These are phyloP conservation scores for Liposcelis brunnea DNA, from an alignment of 2,888 invertebrate species.

Conservation along the genomic window DNA sequence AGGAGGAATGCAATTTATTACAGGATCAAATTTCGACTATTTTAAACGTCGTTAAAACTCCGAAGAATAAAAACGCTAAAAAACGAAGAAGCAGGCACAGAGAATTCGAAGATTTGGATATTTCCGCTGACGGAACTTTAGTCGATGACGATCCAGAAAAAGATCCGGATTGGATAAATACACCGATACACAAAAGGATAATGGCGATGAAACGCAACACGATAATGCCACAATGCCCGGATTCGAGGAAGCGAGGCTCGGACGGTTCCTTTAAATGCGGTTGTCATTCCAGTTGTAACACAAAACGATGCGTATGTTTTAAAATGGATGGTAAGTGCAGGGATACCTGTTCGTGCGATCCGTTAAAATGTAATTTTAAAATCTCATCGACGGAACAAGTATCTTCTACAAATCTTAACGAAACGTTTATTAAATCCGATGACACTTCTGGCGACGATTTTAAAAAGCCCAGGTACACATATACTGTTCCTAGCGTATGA, in stretches of 20 bases:
- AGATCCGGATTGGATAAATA: slow-evolving; percentile 54
- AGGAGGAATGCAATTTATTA: not conserved
- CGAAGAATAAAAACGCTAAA: slow-evolving; percentile 19
- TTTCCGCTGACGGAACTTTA: slow-evolving; percentile 19
- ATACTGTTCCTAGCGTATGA: no score
- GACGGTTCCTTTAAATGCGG: slow-evolving; percentile 1
- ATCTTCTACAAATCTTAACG: not conserved
- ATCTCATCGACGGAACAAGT: not conserved
- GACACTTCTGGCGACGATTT: not conserved
- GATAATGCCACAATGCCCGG: not conserved
- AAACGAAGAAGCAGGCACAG: slow-evolving; percentile 13
- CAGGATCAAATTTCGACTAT: not conserved
- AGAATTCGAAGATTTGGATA: slow-evolving; percentile 15
- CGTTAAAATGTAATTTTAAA: slow-evolving; percentile 1
- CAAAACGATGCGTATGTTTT: slow-evolving; percentile 2
- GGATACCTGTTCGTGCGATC: not conserved
- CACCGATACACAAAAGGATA: slow-evolving; percentile 39
- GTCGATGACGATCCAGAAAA: slow-evolving; percentile 25
- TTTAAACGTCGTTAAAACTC: not conserved
- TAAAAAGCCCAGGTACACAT: no score
- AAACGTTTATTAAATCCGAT: not conserved
- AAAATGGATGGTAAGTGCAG: not conserved
- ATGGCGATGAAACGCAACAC: slow-evolving; percentile 18
- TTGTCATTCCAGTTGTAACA: slow-evolving; percentile 4
- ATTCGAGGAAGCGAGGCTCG: not conserved